Evolutionary conservation across 1,140 invertebrate genomes (phyloP), one percentile per base, ranked within the genome.

Genomic region (Sesamia nonagrioides): DNA sequence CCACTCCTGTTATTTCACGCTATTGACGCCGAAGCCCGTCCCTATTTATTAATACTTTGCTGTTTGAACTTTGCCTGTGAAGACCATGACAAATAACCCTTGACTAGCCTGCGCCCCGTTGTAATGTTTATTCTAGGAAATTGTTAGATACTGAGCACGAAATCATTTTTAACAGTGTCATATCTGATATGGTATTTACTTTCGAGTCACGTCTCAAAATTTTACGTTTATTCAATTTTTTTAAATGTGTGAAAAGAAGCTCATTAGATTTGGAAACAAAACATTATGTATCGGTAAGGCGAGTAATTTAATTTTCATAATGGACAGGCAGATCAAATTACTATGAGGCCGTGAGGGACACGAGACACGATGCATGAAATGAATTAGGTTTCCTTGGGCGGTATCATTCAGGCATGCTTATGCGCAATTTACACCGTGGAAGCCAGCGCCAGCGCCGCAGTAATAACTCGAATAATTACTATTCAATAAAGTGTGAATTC

Each of bases 1-100:
- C 78, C 54, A 85, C 87, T 86, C 85, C 86, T 88, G 84, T 91
- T 86, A 91, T 88, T 91, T 91, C 81, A 81, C 82, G 83, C 80
- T 84, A 88, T 89, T 86, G 82, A 86, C 83, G 78, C 79, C 77
- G 81, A 78, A 76, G 75, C 78, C 82, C 82, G 77, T 78, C 79
- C 84, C 84, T 73, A 42, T 89, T 89, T 88, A 86, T 82, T 81
- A 83, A 82, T 81, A 83, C 78, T 79, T 79, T 79, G 68, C 52
- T 79, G 82, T 74, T 54, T 84, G 84, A 85, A 85, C 82, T 84
- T 82, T 85, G 84, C 69, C 84, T 72, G 48, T 52, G 37, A 56
- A 61, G 76, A 77, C 76, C 76, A 72, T 80, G 82, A 86, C 84
- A 85, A 87, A 87, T 85, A 81, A 82, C 79, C 78, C 79, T 77